A percentile compares a stretch with the other conserved stretches of the same genome.
These are phyloP conservation scores for Drosophila kanapiae DNA, from an alignment of 1,140 invertebrate species.

Conservation along the genomic window DNA sequence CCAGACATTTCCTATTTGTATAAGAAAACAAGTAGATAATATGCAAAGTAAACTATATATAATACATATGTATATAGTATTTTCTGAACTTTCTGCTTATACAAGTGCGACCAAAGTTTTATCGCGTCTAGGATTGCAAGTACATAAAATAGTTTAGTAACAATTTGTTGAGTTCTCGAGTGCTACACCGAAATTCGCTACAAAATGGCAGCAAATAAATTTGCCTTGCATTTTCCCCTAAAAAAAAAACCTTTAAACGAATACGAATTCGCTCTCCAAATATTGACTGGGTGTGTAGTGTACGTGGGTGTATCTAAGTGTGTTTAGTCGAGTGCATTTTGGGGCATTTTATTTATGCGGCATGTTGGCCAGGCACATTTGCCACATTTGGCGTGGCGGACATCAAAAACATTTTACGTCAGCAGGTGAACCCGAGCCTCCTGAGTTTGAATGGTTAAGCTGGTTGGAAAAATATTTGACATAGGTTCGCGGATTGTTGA, in stretches of 20 bases:
- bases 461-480: conserved; percentile 53
- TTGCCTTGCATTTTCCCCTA: conserved; percentile 34
- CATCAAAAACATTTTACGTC: conserved; percentile 64
- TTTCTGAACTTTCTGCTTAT: conserved; percentile 27
- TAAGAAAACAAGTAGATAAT: neutral
- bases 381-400: conserved; percentile 58
- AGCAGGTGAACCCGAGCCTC: conserved; percentile 5
- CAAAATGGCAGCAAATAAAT: conserved; percentile 51
- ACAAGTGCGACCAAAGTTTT: conserved; percentile 29
- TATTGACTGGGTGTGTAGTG: conserved; percentile 31
- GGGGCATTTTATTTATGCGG: conserved; percentile 74
- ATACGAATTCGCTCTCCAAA: conserved; percentile 46
- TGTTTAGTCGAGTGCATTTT: conserved; percentile 78
- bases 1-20: neutral
- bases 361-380: conserved; percentile 66
- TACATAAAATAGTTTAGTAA: conserved; percentile 27
- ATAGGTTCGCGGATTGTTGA: conserved; percentile 49
- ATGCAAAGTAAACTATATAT: neutral
- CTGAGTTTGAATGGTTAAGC: conserved; percentile 47
- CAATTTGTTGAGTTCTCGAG: conserved; percentile 41
- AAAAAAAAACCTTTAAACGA: conserved; percentile 34
- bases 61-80: neutral
- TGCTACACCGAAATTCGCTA: conserved; percentile 35
- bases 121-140: conserved; percentile 27
- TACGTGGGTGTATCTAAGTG: conserved; percentile 31